Percentiles rank a stretch among this genome's conserved stretches.
These are phyloP conservation scores for Cariama cristata DNA, from an alignment of 2,113 vertebrate genomes.

Conservation along the genomic window DNA sequence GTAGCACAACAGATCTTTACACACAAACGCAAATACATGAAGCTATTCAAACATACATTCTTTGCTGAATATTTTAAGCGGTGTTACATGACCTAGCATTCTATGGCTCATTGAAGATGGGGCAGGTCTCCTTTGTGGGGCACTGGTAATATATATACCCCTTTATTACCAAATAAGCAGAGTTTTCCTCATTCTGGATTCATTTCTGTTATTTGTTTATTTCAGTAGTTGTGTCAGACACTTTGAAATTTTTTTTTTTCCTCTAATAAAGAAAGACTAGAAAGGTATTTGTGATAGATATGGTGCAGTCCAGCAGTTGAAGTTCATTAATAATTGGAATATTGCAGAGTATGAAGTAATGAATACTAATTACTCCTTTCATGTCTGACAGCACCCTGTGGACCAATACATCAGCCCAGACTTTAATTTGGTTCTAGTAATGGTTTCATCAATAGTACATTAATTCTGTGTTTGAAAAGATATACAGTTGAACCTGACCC, in stretches of 20 bases:
- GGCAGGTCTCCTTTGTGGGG: not conserved
- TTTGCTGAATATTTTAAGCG: not conserved
- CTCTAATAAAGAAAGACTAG: constrained; percentile 86
- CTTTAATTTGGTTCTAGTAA: constrained; percentile 99
- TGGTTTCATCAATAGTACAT: constrained; percentile 99
- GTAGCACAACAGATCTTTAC: not conserved
- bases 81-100: not conserved
- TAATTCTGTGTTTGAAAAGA: constrained; percentile 99
- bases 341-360: constrained; percentile 99
- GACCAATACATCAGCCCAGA: constrained; percentile 97
- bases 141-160: not conserved
- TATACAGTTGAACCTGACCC: constrained; percentile 95
- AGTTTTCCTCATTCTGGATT: not conserved
- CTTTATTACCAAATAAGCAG: not conserved
- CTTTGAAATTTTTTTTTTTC: constrained; percentile 67
- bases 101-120: not conserved
- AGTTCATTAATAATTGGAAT: constrained; percentile 99
- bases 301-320: constrained; percentile 88
- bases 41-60: not conserved
- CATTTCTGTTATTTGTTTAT: constrained; percentile 25
- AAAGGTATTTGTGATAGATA: constrained; percentile 92
- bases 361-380: constrained; percentile 99
- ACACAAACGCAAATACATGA: not conserved
- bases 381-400: constrained; percentile 93
- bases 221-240: constrained; percentile 18